These are phyloP conservation scores for Tragelaphus imberbis DNA, from an alignment of 2,113 vertebrate species.

Conservation along the genomic window DNA sequence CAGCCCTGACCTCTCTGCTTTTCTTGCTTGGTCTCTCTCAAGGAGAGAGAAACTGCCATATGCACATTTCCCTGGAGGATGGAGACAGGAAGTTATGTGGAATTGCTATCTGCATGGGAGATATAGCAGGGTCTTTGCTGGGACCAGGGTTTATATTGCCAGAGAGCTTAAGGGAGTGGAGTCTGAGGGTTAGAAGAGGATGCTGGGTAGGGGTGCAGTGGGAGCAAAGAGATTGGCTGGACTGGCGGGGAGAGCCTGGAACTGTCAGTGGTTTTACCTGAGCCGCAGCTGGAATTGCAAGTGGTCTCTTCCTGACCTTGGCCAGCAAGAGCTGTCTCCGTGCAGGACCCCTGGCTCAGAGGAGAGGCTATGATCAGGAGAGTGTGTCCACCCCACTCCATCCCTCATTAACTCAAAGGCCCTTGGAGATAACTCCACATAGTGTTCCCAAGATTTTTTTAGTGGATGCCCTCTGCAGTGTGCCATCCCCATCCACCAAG, in stretches of 20 bases:
- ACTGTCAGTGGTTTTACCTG: neutral
- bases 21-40: neutral
- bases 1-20: accelerated
- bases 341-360: neutral
- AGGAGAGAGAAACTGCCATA: neutral
- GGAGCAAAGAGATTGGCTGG: neutral
- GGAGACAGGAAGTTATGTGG: neutral
- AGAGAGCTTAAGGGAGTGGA: neutral
- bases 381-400: accelerated
- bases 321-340: accelerated
- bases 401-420: neutral
- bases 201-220: neutral
- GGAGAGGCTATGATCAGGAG: neutral
- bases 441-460: neutral
- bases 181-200: neutral
- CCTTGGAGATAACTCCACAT: neutral
- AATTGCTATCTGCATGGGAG: neutral
- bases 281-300: neutral
- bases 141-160: neutral
- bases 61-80: neutral
- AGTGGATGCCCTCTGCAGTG: neutral
- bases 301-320: neutral
- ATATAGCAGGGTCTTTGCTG: neutral
- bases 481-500: neutral
- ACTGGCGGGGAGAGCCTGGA: neutral